Conservation (phyloP, 2,888 invertebrate species). For the Andrena hattorfiana region DNA sequence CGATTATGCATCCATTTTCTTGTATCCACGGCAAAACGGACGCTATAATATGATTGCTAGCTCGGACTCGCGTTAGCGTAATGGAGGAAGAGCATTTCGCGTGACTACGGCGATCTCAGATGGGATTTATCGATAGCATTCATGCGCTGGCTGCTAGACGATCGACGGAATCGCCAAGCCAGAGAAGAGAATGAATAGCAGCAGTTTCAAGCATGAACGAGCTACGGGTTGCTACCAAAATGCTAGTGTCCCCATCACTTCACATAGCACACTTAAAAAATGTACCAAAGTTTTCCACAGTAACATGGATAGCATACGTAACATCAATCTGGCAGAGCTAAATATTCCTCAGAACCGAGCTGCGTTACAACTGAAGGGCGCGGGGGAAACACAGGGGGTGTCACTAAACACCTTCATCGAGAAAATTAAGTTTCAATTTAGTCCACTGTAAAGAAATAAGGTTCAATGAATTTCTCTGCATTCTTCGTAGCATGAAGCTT, state of each 20-base stretch:
- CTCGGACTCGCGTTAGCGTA: conserved; percentile 30
- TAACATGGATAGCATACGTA: too few relatives aligned
- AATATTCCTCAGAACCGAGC: too few relatives aligned
- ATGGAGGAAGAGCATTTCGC: conserved; percentile 66
- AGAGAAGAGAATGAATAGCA: neutral
- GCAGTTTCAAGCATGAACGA: neutral
- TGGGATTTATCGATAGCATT: conserved; percentile 71
- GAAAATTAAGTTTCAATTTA: too few relatives aligned
- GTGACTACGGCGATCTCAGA: conserved; percentile 76
- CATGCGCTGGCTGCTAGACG: conserved; percentile 37
- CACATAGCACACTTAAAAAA: neutral
- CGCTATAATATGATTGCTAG: conserved; percentile 37
- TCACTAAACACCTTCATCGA: too few relatives aligned
- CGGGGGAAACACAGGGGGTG: too few relatives aligned
- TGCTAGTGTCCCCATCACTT: neutral
- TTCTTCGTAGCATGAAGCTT: too few relatives aligned
- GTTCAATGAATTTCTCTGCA: too few relatives aligned
- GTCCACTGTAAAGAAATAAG: too few relatives aligned
- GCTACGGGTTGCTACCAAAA: neutral
- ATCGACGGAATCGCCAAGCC: conserved; percentile 4
- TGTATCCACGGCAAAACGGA: conserved; percentile 63
- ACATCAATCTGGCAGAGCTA: too few relatives aligned
- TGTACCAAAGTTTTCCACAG: too few relatives aligned
- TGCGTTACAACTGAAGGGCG: too few relatives aligned
- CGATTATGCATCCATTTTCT: conserved; percentile 66